Base-by-base conservation (phyloP, 2,888 invertebrate species). In the Thumatha senex region DNA sequence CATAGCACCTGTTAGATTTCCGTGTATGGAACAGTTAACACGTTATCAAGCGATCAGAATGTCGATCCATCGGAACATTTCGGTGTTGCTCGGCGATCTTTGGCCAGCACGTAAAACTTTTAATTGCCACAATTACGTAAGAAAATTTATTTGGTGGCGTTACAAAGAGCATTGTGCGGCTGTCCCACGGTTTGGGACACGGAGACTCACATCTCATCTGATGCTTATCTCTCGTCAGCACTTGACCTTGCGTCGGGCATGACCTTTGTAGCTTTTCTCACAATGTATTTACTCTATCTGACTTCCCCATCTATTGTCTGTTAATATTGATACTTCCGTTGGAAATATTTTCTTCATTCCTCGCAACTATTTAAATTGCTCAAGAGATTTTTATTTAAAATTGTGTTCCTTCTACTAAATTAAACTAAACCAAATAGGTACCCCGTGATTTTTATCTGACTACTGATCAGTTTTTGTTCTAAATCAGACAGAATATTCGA, bases 101-200 rank as follows among this genome's bases (percentile, higher is more conserved):
- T 54, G 55, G 51, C 18, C 61, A 46, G 51, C 62, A 67, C 61
- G 74, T 78, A 69, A 76, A 78, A 76, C 70, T 80, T 83, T 86
- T 87, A 86, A 88, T 87, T 86, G 74, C 80, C 68, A 70, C 76
- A 81, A 83, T 86, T 82, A 83, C 78, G 78, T 82, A 80, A 84
- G 78, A 72, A 73, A 77, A 79, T 85, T 84, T 84, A 84, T 78
- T 70, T 63, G 70, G 70, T 71, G 69, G 72, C 70, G 72, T 70
- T 73, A 80, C 79, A 77, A 76, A 74, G 72, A 69, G 70, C 74
- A 85, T 84, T 86, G 85, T 74, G 54, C 56, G 56, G 57, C 54
- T 66, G 72, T 88, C 87, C 82, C 88, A 88, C 88, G 83, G 84
- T 74, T 76, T 78, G 74, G 84, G 83, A 80, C 83, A 80, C 76